These are phyloP conservation scores for Incurvaria masculella DNA, from an alignment of 2,888 invertebrate species.

Conservation along the genomic window DNA sequence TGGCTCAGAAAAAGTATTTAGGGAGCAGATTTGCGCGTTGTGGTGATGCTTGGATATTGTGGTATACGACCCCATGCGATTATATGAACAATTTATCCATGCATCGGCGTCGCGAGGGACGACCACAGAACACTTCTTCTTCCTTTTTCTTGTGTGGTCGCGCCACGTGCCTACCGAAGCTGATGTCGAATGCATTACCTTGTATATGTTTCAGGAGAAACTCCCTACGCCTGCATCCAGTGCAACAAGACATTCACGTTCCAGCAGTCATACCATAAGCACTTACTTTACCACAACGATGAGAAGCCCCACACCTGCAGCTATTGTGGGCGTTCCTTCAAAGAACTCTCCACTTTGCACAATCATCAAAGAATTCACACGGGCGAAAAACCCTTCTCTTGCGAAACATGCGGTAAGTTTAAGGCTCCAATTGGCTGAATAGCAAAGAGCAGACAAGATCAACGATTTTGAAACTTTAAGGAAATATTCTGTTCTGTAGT, in stretches of 20 bases:
- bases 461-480: too few relatives aligned
- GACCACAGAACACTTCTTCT: neutral
- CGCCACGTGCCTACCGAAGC: neutral
- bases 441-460: too few relatives aligned
- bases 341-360: conserved; percentile 82
- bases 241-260: conserved; percentile 86
- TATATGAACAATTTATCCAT: too few relatives aligned
- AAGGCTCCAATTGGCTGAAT: too few relatives aligned
- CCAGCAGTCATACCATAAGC: conserved; percentile 88
- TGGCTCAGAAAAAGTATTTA: too few relatives aligned
- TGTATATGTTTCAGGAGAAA: conserved; percentile 65
- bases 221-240: conserved; percentile 78
- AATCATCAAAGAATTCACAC: conserved; percentile 84
- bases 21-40: too few relatives aligned
- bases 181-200: too few relatives aligned
- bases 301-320: conserved; percentile 76
- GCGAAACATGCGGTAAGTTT: conserved; percentile 82
- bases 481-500: conserved; percentile 1
- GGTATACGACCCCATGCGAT: too few relatives aligned
- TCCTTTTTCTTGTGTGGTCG: neutral
- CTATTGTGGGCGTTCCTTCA: conserved; percentile 79
- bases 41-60: too few relatives aligned
- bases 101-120: too few relatives aligned
- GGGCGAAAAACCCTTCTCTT: conserved; percentile 83
- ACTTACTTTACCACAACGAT: conserved; percentile 81